Evolutionary conservation across 1,140 invertebrate species (phyloP).

Genomic region (Listronotus bonariensis): DNA sequence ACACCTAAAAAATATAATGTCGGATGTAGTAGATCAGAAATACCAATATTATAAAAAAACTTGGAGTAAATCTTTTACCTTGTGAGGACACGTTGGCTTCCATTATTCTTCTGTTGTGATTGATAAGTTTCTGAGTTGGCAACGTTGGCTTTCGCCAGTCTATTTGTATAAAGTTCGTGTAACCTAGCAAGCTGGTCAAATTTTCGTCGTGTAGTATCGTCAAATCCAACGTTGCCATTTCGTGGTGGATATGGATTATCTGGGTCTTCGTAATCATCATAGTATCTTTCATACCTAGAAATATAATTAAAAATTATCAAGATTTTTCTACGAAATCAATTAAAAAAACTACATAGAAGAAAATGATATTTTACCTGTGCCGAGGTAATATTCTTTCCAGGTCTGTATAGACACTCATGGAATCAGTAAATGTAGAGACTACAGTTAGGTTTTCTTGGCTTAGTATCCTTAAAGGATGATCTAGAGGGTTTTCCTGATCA

Average conservation of each 20-base stretch:
- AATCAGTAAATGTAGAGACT: slow-evolving; percentile 85
- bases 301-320: not conserved
- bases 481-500: slow-evolving; percentile 66
- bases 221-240: slow-evolving; percentile 41
- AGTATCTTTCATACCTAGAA: slow-evolving; percentile 42
- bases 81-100: slow-evolving; percentile 53
- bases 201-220: slow-evolving; percentile 55
- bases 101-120: slow-evolving; percentile 54
- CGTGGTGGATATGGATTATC: slow-evolving; percentile 47
- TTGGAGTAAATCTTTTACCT: slow-evolving; percentile 48
- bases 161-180: slow-evolving; percentile 70
- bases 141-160: slow-evolving; percentile 66
- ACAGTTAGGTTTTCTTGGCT: slow-evolving; percentile 90
- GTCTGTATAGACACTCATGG: slow-evolving; percentile 76
- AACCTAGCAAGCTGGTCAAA: slow-evolving; percentile 71
- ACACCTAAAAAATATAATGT: slow-evolving; percentile 53
- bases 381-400: slow-evolving; percentile 63
- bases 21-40: not conserved
- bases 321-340: too few relatives aligned
- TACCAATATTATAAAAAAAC: not conserved
- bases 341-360: too few relatives aligned
- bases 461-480: slow-evolving; percentile 83
- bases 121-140: slow-evolving; percentile 62
- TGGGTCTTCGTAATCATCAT: slow-evolving; percentile 55
- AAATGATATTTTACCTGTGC: slow-evolving; percentile 43